phyloP scores from a whole-genome alignment of 2,888 invertebrate species.

The Tetrapedia diversipes region DNA sequence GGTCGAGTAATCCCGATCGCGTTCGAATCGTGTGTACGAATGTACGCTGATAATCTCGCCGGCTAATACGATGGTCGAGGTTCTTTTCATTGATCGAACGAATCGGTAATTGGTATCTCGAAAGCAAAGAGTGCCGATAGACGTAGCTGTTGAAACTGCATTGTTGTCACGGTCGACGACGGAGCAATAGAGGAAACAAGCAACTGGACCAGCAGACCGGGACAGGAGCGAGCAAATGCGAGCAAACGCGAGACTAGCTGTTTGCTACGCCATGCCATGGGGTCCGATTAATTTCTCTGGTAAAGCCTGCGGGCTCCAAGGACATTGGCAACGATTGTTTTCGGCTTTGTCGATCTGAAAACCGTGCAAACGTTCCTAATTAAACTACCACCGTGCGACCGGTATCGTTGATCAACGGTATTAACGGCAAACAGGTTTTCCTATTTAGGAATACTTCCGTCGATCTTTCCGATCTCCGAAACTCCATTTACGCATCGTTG shows the following conservation, averaged over 20 bases:
- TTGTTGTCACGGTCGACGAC: constrained; percentile 53
- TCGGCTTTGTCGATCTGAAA: constrained; percentile 64
- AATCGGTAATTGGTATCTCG: constrained; percentile 59
- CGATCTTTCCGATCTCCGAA: too few species aligned
- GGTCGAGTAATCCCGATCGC: background rate
- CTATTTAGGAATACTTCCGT: too few species aligned
- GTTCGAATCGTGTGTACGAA: background rate
- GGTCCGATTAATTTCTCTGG: constrained; percentile 68
- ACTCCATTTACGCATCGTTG: too few species aligned
- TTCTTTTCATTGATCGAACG: constrained; percentile 37
- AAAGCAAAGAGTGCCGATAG: constrained; percentile 54
- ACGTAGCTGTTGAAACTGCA: constrained; percentile 41
- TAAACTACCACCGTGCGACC: constrained; percentile 54
- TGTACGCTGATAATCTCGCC: background rate
- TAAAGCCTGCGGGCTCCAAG: constrained; percentile 66
- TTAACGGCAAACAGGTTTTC: too few species aligned
- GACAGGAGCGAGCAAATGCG: constrained; percentile 19
- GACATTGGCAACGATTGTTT: constrained; percentile 66
- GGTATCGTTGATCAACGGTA: too few species aligned
- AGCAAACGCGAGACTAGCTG: constrained; percentile 62
- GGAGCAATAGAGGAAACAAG: constrained; percentile 38
- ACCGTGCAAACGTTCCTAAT: constrained; percentile 65
- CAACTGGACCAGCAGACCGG: constrained; percentile 13
- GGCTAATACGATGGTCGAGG: constrained; percentile 14
- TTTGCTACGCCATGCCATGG: constrained; percentile 54